Evolutionary conservation across 2,888 invertebrate genomes (phyloP), one percentile per base, ranked within the genome.

Genomic region (Pseudoips prasinana): DNA sequence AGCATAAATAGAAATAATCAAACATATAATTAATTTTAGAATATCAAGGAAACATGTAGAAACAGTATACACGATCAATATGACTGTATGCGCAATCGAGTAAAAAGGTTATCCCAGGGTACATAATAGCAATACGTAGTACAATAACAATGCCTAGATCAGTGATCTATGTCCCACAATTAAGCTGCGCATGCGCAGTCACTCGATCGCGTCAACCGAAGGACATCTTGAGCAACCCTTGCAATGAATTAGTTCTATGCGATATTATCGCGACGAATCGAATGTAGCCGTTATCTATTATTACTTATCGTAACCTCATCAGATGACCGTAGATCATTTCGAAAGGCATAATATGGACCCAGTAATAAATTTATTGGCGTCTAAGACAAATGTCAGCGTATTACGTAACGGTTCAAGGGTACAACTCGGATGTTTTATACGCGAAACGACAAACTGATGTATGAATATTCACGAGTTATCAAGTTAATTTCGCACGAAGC

Each of bases 391-490:
- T 74, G 73, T 60, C 73, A 65, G 41, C 39, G 30, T 33, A 56
- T 79, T 79, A 66, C 74, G 75, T 73, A 79, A 82, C 56, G 65
- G 83, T 80, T 85, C 85, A 86, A 86, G 83, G 85, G 61, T 73
- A 71, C 62, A 57, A 64, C 47, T 33, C 33, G 46, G 52, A 58
- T n/a, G 56, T 51, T 57, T 59, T n/a, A n/a, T 56, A 39, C 51
- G 47, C 46, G 50, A 67, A 63, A 54, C 62, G 61, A 64, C 65
- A 64, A 58, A 60, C 35, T 42, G 53, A 34, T 54, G 63, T 47
- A 64, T 58, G 57, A 62, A 66, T 59, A 71, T 58, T 61, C 54
- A 62, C 44, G 56, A 56, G n/a, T n/a, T n/a, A n/a, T 43, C 57
- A 14, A 14, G 2, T 14, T 14, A 14, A 3, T 14, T 14, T 14